A percentile compares a stretch with the other conserved stretches of the same genome.
Conservation (phyloP, 2,888 invertebrate species). For the Stenurella melanura region DNA sequence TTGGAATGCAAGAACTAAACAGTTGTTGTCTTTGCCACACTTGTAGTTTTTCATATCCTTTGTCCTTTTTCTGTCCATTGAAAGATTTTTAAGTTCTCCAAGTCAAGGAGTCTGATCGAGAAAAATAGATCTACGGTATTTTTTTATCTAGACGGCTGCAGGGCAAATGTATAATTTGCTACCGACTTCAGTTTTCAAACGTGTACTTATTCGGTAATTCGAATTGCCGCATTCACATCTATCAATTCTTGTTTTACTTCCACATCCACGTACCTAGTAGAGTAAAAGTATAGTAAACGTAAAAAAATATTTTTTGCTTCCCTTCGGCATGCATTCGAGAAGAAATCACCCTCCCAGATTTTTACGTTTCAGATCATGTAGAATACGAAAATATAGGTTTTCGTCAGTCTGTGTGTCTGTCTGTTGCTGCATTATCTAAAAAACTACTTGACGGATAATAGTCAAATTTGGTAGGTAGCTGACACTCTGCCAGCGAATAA, state of each 20-base stretch:
- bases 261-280: too few relatives aligned
- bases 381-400: too few relatives aligned
- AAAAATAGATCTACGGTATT: constrained; percentile 57
- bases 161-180: constrained; percentile 17
- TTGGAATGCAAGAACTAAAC: constrained; percentile 66
- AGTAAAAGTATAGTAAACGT: too few relatives aligned
- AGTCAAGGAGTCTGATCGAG: constrained; percentile 52
- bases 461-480: too few relatives aligned
- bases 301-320: too few relatives aligned
- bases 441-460: too few relatives aligned
- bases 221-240: not conserved
- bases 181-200: constrained; percentile 17
- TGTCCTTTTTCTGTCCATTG: constrained; percentile 49
- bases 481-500: too few relatives aligned
- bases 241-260: not conserved
- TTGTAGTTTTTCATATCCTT: constrained; percentile 41
- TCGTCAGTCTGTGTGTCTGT: too few relatives aligned
- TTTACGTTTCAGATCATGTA: too few relatives aligned
- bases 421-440: too few relatives aligned
- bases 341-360: too few relatives aligned
- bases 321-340: too few relatives aligned
- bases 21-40: constrained; percentile 58
- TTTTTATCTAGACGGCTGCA: constrained; percentile 28
- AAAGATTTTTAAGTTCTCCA: constrained; percentile 50
- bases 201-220: constrained; percentile 27